Percentiles rank a stretch among this genome's conserved stretches.
These are phyloP conservation scores for Embiotoca jacksoni DNA, from an alignment of 2,113 vertebrate genomes.

Conservation along the genomic window DNA sequence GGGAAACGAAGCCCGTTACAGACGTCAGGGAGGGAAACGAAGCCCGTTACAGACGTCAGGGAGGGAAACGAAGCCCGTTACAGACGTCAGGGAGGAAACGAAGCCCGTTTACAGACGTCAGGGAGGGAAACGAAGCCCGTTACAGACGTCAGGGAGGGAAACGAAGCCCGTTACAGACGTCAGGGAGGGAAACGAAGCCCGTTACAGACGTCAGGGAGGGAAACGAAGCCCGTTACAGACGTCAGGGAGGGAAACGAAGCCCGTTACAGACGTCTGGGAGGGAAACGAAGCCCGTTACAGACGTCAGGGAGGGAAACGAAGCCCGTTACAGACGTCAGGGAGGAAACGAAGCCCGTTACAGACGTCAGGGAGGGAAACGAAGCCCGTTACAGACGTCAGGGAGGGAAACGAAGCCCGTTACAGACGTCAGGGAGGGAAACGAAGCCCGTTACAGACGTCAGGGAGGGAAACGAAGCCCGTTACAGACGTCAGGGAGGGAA, in stretches of 20 bases:
- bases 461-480: constrained; percentile 67
- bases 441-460: constrained; percentile 72
- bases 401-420: constrained; percentile 68
- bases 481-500: constrained; percentile 70
- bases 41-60: constrained; percentile 71
- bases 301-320: constrained; percentile 68
- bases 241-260: constrained; percentile 69
- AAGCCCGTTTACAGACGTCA: constrained; percentile 72
- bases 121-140: constrained; percentile 67
- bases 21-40: constrained; percentile 69
- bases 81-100: constrained; percentile 69
- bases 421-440: constrained; percentile 70
- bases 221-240: constrained; percentile 71
- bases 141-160: constrained; percentile 70
- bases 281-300: constrained; percentile 72
- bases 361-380: constrained; percentile 69
- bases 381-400: constrained; percentile 71
- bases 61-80: constrained; percentile 68
- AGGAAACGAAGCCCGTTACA: constrained; percentile 70
- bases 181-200: constrained; percentile 67
- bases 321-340: constrained; percentile 69
- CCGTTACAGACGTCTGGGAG: constrained; percentile 69
- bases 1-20: constrained; percentile 71
- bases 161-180: constrained; percentile 72
- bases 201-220: constrained; percentile 69